These are phyloP conservation scores for Aramus guarauna DNA, from an alignment of 2,113 vertebrate species.

Conservation along the genomic window DNA sequence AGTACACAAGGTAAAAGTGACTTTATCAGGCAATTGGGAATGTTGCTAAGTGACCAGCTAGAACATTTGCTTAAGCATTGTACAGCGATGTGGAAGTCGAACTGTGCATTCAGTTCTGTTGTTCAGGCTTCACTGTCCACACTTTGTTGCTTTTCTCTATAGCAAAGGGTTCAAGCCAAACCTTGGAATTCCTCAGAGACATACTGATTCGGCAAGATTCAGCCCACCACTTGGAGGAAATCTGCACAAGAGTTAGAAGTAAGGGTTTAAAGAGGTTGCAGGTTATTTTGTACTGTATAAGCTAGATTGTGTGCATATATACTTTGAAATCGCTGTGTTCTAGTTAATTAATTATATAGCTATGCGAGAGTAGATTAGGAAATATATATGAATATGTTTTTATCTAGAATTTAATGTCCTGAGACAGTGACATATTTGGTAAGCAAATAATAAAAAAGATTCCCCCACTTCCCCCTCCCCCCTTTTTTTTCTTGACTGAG, in stretches of 20 bases:
- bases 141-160: neutral
- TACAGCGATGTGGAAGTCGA: neutral
- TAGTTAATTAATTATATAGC: neutral
- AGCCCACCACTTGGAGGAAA: neutral
- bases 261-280: neutral
- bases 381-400: neutral
- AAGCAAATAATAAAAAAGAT: neutral
- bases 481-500: neutral
- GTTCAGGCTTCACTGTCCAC: neutral
- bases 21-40: neutral
- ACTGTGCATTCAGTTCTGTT: neutral
- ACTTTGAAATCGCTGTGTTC: neutral
- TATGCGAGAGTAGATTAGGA: neutral
- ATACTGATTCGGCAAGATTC: neutral
- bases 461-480: rapidly evolving
- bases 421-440: neutral
- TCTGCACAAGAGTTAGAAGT: neutral
- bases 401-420: neutral
- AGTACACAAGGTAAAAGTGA: neutral
- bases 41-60: neutral
- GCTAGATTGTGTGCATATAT: neutral
- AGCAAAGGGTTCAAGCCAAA: neutral
- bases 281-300: neutral
- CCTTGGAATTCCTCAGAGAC: neutral
- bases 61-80: neutral